phyloP scores from a whole-genome alignment of 53 echinoderm and acorn worm genomes.

The Temnopleurus reevesii region DNA sequence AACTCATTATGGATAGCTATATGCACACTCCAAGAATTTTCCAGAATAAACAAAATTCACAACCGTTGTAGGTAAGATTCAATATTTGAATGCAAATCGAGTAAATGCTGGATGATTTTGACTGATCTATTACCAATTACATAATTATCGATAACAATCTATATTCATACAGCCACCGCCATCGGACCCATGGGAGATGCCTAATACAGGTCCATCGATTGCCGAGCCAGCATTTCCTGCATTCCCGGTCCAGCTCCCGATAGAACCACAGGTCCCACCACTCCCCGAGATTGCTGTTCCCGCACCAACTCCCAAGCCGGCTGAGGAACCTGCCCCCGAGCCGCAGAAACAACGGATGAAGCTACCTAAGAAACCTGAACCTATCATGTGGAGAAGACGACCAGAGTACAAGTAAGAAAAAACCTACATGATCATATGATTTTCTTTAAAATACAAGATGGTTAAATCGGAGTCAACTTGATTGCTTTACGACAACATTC shows the following conservation, averaged over 20 bases:
- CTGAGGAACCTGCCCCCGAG: conserved; percentile 36
- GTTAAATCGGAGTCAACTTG: too few species aligned
- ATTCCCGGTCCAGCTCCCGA: neutral
- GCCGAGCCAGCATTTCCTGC: neutral
- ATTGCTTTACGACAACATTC: too few species aligned
- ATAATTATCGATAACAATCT: neutral
- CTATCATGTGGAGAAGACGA: conserved; percentile 78
- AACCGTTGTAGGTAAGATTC: too few species aligned
- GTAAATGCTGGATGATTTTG: too few species aligned
- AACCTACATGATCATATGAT: too few species aligned
- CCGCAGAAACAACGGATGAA: conserved; percentile 13
- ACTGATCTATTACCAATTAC: too few species aligned
- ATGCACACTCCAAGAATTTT: too few species aligned
- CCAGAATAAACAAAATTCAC: too few species aligned
- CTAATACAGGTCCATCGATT: neutral
- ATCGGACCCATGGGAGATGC: conserved; percentile 1
- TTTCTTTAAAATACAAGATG: too few species aligned
- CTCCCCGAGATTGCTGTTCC: conserved; percentile 1
- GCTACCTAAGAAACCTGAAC: conserved; percentile 56
- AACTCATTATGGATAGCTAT: too few species aligned
- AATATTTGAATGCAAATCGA: too few species aligned
- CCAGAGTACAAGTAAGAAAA: conserved; percentile 78
- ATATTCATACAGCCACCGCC: neutral
- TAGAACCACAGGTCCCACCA: conserved; percentile 19
- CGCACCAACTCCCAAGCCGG: neutral